Base-by-base conservation (phyloP, 2,888 invertebrate genomes). In the Onchidella celtica region DNA sequence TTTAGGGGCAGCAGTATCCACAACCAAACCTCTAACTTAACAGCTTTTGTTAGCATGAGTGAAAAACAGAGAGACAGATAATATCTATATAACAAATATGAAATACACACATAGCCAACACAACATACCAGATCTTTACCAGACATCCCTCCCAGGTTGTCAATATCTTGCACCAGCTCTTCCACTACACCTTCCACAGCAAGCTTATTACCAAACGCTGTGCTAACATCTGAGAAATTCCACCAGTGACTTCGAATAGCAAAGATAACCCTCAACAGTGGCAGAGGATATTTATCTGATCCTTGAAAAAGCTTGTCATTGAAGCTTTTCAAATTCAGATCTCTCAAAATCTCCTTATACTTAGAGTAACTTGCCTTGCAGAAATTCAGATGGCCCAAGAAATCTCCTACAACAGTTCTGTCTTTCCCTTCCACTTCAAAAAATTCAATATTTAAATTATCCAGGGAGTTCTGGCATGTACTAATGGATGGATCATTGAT, bases 181-280 rank as follows among this genome's bases (percentile, higher is more conserved):
- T 79, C 34, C 21, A 72, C 27, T 24, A 79, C 59, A 6, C 65
- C 72, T 9, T 65, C 32, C 47, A 34, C 59, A 40, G 34, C 79
- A 29, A 79, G 40, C 14, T 34, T 17, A 11, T 29, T 3, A 1
- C 47, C 36, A 79, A 79, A 79, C n/a, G 27, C 24, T 21, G 40
- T 55, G 34, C 70, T 63, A n/a, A 32, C 24, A 47, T 79, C 79
- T 47, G 72, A 72, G 36, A 72, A 79, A 72, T 79, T 79, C 79
- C 79, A 79, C 79, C 79, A 79, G 21, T 59, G 40, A 34, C 32
- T 32, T 34, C 79, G 34, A 9, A 79, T 63, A 24, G 1, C 17
- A 21, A 1, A 27, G 1, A 78, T 14, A 17, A 78, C 59, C 6
- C 27, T 32, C 24, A 38, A 0, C 24, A 21, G 17, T 0, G 59